Conservation (phyloP, 2,888 invertebrate genomes). For the Odontothrips loti region DNA sequence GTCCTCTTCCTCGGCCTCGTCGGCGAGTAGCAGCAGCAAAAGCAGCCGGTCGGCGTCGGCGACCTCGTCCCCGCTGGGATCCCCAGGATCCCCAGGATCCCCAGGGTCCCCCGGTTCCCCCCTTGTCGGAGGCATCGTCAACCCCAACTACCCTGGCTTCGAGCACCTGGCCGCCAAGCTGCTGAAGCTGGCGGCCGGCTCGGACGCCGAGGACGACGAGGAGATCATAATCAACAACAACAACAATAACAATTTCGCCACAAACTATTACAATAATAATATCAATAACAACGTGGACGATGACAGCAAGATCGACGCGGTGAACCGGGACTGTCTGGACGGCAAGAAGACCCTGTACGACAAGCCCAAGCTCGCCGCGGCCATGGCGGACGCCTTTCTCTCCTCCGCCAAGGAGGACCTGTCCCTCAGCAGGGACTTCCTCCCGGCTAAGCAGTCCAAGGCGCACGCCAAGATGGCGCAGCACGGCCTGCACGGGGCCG, state of each 20-base stretch:
- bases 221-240: slow-evolving; percentile 49
- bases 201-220: slow-evolving; percentile 48
- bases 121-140: slow-evolving; percentile 60
- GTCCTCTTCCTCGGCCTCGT: neutral
- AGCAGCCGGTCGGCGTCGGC: neutral
- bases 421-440: slow-evolving; percentile 32
- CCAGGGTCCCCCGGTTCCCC: slow-evolving; percentile 31
- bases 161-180: slow-evolving; percentile 74
- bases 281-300: slow-evolving; percentile 23
- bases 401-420: slow-evolving; percentile 58
- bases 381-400: slow-evolving; percentile 56
- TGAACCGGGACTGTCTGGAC: slow-evolving; percentile 53
- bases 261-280: neutral
- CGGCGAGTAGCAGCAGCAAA: neutral
- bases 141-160: slow-evolving; percentile 80
- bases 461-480: slow-evolving; percentile 37
- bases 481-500: neutral
- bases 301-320: slow-evolving; percentile 47
- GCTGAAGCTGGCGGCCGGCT: slow-evolving; percentile 43
- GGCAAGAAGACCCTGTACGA: slow-evolving; percentile 55
- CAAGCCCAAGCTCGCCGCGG: slow-evolving; percentile 54
- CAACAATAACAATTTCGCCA: slow-evolving; percentile 40
- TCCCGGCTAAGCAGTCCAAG: slow-evolving; percentile 38
- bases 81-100: too few relatives aligned
- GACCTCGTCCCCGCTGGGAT: slow-evolving; percentile 29